Percentiles rank a stretch among this genome's conserved stretches.
These are phyloP conservation scores for Gymnothorax reevesii DNA, from an alignment of 2,797 vertebrate species.

Conservation along the genomic window DNA sequence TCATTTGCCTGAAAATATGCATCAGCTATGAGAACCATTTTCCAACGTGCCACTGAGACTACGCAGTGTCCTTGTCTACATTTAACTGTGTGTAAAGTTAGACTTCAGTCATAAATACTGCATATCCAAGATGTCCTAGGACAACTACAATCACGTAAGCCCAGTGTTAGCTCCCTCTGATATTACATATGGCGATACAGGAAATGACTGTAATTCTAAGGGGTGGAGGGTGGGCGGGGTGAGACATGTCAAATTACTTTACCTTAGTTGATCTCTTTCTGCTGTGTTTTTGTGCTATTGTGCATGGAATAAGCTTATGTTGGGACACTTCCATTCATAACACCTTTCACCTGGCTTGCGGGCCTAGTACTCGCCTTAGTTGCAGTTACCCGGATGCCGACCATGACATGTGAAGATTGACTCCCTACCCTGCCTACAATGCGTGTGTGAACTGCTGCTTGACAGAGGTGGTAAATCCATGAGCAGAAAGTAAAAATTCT, in stretches of 20 bases:
- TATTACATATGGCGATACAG: conserved; percentile 55
- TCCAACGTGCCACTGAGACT: neutral
- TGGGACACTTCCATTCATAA: neutral
- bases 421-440: too few relatives aligned
- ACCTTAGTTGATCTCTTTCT: conserved; percentile 32
- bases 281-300: conserved; percentile 33
- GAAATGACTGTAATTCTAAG: conserved; percentile 20
- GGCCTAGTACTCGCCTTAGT: too few relatives aligned
- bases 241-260: conserved; percentile 60
- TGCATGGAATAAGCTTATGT: neutral
- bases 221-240: conserved; percentile 45
- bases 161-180: conserved; percentile 66
- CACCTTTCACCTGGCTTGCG: neutral
- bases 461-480: too few relatives aligned
- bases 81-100: conserved; percentile 73
- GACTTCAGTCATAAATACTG: conserved; percentile 75
- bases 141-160: conserved; percentile 66
- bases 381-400: neutral
- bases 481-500: too few relatives aligned
- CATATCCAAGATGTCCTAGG: conserved; percentile 67
- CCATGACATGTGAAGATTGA: too few relatives aligned
- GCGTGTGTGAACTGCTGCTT: too few relatives aligned
- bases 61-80: conserved; percentile 41
- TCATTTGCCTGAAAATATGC: neutral
- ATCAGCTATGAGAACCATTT: neutral